Evolutionary conservation across 2,888 invertebrate genomes (phyloP), one percentile per base, ranked within the genome.

Genomic region (Heliconius hortense): DNA sequence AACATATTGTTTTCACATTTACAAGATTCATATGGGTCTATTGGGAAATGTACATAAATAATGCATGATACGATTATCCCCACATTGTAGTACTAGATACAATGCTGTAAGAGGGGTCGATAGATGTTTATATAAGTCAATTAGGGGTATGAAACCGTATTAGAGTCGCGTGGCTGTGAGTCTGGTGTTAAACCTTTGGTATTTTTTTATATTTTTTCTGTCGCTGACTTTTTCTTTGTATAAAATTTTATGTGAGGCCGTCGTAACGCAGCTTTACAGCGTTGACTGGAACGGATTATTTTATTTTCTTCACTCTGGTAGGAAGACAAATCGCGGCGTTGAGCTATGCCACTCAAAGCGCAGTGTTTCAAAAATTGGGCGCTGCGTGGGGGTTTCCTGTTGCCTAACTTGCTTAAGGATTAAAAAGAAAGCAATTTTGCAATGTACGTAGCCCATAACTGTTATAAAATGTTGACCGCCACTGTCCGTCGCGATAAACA

Each of bases 401-500:
- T 53, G 21, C 53, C 53, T 53, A 53, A 5, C 21, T 8, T 8
- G 7, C 7, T 48, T 18, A 18, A 21, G 21, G 48, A 48, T 18
- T 21, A 56, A 56, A 56, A 56, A 56, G 10, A 56, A 56, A 8
- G 2, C 10, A 56, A 56, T 56, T 56, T 56, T 4, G n/a, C 11
- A 10, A 56, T 56, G 1, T 21, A 56, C 56, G 5, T 13, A 60
- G 18, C 4, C 39, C 39, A 8, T 18, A 28, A 60, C 18, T 2
- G n/a, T 63, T 70, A 68, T 39, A 68, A 74, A 82, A 79, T 79
- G 80, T 82, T 81, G 77, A 48, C 70, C 56, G 31, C 43, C 69
- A 43, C 80, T 75, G 80, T 35, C 77, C 59, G 72, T 71, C 77
- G 84, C 84, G 82, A 86, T 87, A 88, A 86, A 87, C 88, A 88